phyloP scores from a whole-genome alignment of 2,113 vertebrate genomes.

The Ceuthmochares aereus region DNA sequence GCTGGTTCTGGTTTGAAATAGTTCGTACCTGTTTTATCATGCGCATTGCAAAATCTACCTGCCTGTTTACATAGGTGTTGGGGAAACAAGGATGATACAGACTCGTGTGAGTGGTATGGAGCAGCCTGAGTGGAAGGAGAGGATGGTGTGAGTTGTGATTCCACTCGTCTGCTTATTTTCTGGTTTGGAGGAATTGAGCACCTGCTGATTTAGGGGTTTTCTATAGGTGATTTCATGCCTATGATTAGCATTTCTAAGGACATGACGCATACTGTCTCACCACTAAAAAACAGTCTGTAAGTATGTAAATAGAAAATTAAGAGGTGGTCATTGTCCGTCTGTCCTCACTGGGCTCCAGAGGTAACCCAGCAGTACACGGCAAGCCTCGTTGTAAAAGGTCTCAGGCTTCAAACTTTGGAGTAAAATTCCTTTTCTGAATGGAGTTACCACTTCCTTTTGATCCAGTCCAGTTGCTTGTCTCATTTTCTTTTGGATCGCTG shows the following conservation, averaged over 20 bases:
- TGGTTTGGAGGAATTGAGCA: constrained; percentile 27
- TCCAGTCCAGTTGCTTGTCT: background rate
- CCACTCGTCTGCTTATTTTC: constrained; percentile 44
- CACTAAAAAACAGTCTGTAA: constrained; percentile 17
- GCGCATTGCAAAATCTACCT: constrained; percentile 1
- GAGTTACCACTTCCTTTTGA: background rate
- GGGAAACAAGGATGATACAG: background rate
- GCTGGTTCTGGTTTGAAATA: background rate
- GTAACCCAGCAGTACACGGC: background rate
- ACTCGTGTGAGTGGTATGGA: background rate
- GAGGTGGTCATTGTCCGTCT: constrained; percentile 38
- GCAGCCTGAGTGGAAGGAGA: constrained; percentile 37
- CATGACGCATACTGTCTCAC: constrained; percentile 36
- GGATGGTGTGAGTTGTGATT: constrained; percentile 44
- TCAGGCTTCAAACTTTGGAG: background rate
- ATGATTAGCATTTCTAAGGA: constrained; percentile 66
- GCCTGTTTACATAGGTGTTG: constrained; percentile 14
- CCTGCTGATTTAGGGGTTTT: constrained; percentile 61
- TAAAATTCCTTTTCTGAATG: background rate
- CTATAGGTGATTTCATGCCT: constrained; percentile 41
- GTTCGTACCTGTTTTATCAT: background rate
- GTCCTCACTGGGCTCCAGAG: constrained; percentile 33
- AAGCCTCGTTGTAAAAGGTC: background rate
- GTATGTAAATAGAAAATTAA: constrained; percentile 45
- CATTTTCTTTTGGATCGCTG: background rate